A percentile compares a stretch with the other conserved stretches of the same genome.
phyloP scores from a whole-genome alignment of 1,140 invertebrate genomes.

The Sminthurinus signatus region DNA sequence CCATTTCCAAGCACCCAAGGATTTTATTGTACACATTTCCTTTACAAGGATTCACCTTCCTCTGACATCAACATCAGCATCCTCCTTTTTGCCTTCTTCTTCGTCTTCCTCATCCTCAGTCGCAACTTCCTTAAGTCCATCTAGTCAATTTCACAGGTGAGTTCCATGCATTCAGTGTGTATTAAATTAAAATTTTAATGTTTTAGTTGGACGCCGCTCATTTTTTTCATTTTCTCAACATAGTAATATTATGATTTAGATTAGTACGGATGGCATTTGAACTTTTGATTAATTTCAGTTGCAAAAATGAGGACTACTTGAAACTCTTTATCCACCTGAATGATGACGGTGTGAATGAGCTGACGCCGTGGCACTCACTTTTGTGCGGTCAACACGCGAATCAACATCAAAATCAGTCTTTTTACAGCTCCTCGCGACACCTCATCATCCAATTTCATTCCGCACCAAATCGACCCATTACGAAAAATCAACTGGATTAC shows the following conservation, averaged over 20 bases:
- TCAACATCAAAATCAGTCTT: constrained; percentile 64
- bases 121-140: too few relatives aligned
- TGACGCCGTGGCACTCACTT: constrained; percentile 65
- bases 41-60: constrained; percentile 52
- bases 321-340: constrained; percentile 71
- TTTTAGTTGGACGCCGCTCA: too few relatives aligned
- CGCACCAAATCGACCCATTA: constrained; percentile 44
- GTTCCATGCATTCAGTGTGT: too few relatives aligned
- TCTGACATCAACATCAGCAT: too few relatives aligned
- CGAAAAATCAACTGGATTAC: not conserved
- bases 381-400: constrained; percentile 65
- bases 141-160: not conserved
- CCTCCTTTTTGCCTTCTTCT: too few relatives aligned
- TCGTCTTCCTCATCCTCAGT: too few relatives aligned
- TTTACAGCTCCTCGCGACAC: constrained; percentile 73
- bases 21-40: constrained; percentile 72
- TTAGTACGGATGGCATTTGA: too few relatives aligned
- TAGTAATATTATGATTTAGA: too few relatives aligned
- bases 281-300: too few relatives aligned
- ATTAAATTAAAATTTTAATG: too few relatives aligned
- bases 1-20: constrained; percentile 66
- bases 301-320: constrained; percentile 65
- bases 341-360: constrained; percentile 63
- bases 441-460: constrained; percentile 76
- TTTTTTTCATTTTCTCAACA: too few relatives aligned